Percentiles rank a stretch among this genome's conserved stretches.
Conservation (phyloP, 2,888 invertebrate genomes). For the Geophilus truncorum region DNA sequence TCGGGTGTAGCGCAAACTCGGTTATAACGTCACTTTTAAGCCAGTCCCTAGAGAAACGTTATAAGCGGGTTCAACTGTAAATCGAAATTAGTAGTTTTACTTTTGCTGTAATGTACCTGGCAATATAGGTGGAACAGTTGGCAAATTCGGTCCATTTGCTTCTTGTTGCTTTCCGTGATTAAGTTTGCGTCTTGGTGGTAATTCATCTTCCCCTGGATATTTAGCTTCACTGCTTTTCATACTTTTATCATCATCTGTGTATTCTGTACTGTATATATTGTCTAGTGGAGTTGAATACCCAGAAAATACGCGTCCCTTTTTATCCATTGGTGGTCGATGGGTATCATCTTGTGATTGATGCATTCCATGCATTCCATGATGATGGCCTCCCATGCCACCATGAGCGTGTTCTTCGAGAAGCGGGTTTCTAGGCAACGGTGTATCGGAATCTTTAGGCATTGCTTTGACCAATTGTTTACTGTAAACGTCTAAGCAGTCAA, state of each 20-base stretch:
- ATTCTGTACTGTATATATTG: background rate
- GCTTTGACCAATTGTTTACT: conserved; percentile 41
- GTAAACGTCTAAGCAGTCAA: conserved; percentile 39
- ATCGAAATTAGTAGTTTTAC: no score
- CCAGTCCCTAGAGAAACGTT: no score
- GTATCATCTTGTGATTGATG: background rate
- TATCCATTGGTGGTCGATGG: background rate
- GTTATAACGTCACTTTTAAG: no score
- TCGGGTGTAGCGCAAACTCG: no score
- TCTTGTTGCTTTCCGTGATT: background rate
- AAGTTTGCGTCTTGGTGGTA: background rate
- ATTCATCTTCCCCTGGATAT: background rate
- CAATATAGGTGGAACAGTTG: background rate
- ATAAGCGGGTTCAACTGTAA: no score
- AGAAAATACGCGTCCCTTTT: background rate
- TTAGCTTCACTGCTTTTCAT: background rate
- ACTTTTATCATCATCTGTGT: background rate
- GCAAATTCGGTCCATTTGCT: background rate
- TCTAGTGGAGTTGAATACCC: background rate
- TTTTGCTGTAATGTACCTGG: no score
- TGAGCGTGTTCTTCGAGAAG: conserved; percentile 50
- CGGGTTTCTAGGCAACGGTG: conserved; percentile 53
- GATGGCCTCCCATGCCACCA: conserved; percentile 29
- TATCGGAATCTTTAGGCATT: conserved; percentile 49
- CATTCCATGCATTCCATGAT: background rate